Base-by-base conservation (phyloP, 2,888 invertebrate species). In the Cephus nigrinus region DNA sequence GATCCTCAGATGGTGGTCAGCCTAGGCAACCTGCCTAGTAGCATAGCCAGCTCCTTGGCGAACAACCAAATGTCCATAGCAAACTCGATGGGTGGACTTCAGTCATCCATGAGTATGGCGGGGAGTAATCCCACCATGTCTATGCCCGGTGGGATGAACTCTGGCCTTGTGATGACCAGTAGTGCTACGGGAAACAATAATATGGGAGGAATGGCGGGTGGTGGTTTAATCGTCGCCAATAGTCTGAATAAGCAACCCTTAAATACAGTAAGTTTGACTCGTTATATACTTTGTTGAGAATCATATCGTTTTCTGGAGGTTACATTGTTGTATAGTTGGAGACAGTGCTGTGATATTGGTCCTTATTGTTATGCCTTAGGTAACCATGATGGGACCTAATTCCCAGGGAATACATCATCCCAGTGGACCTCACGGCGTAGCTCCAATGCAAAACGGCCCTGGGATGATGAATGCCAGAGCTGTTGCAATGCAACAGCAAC, bases 141-240 rank as follows among this genome's bases (percentile, higher is more conserved):
- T 72, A 91, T 91, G 88, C 90, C 88, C 36, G 89, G 89, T 69
- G 89, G 87, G 79, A 90, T 91, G 90, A 91, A 91, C 83, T 88
- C 91, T 74, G 95, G 95, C 88, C 96, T 97, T 95, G 96, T 96
- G 86, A 96, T 97, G 93, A 96, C 96, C 34, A 96, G 96, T 88
- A 95, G 94, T 83, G 94, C 94, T 80, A 94, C 95, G 87, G 93
- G 92, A 77, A 91, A 90, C 81, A 92, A 89, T 83, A 91, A 86
- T 76, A 91, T 93, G 83, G 93, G 94, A 81, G 93, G 93, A 73
- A 95, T 96, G 94, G 95, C 95, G 84, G 95, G 95, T 76, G 95
- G 95, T 76, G 95, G 96, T 75, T 93, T 95, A 86, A 95, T 96
- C 74, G 95, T 96, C 68, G 93, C 93, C 84, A 96, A 96, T 91